Conservation (phyloP, 2,888 invertebrate genomes). For the Pardosa pseudoannulata region DNA sequence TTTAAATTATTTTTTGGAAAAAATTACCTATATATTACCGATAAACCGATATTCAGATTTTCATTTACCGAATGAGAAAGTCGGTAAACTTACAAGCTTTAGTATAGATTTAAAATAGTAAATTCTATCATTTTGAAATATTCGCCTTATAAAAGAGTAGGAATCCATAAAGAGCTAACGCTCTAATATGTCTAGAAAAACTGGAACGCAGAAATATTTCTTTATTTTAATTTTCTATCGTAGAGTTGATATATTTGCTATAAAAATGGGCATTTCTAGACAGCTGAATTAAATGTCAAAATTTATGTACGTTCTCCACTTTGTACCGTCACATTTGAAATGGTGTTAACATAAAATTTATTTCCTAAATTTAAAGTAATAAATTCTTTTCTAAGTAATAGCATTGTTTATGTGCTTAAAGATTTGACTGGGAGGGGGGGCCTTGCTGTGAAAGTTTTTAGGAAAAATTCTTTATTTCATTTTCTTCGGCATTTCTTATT, state of each 20-base stretch:
- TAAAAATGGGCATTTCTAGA: constrained; percentile 11
- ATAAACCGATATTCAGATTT: too few species aligned
- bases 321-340: constrained; percentile 10
- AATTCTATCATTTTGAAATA: too few species aligned
- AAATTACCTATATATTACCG: too few species aligned
- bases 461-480: background rate
- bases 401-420: constrained; percentile 10
- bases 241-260: constrained; percentile 5
- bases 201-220: background rate
- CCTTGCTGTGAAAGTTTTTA: background rate
- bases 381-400: background rate
- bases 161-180: too few species aligned
- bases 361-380: constrained; percentile 9
- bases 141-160: too few species aligned
- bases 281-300: constrained; percentile 15
- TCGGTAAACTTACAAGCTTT: too few species aligned
- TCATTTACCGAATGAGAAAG: too few species aligned
- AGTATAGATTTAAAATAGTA: too few species aligned
- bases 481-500: background rate
- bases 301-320: background rate
- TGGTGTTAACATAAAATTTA: constrained; percentile 15
- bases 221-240: background rate
- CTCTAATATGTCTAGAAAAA: background rate
- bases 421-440: background rate
- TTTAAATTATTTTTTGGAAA: too few species aligned